Conservation (phyloP, 2,888 invertebrate genomes). For the Frankliniella fusca region DNA sequence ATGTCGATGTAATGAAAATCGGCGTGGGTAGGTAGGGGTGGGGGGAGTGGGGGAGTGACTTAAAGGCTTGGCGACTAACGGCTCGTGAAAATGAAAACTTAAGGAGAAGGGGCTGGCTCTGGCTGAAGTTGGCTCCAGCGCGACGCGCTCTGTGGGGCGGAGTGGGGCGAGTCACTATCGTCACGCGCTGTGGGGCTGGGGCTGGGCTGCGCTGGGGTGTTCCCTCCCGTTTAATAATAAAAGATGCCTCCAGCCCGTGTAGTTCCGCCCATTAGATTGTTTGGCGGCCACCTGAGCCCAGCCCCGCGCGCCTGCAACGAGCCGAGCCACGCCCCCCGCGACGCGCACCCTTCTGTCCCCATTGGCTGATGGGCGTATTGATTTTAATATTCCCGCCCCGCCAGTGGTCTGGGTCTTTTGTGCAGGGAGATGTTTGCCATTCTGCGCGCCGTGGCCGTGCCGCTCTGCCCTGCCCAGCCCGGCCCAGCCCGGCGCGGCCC, state of each 20-base stretch:
- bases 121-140: not conserved
- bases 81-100: slow-evolving; percentile 17
- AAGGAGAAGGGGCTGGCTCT: not conserved
- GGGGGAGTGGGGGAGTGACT: not conserved
- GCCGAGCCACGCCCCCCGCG: not conserved
- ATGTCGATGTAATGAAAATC: not conserved
- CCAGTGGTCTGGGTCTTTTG: not conserved
- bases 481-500: too few relatives aligned
- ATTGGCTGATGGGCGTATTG: slow-evolving; percentile 20
- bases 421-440: not conserved
- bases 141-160: not conserved
- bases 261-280: slow-evolving; percentile 22
- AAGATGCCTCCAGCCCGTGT: slow-evolving; percentile 9
- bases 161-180: not conserved
- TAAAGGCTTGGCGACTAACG: slow-evolving; percentile 5
- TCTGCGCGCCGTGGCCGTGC: not conserved
- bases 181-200: not conserved
- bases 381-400: slow-evolving; percentile 17
- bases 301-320: not conserved
- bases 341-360: not conserved
- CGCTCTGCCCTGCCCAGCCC: too few relatives aligned
- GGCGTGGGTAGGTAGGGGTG: not conserved
- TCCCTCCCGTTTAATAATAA: slow-evolving; percentile 17
- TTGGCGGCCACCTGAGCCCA: not conserved
- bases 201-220: not conserved